Conservation (phyloP, 2,113 vertebrate genomes). For the Isurus oxyrinchus region DNA sequence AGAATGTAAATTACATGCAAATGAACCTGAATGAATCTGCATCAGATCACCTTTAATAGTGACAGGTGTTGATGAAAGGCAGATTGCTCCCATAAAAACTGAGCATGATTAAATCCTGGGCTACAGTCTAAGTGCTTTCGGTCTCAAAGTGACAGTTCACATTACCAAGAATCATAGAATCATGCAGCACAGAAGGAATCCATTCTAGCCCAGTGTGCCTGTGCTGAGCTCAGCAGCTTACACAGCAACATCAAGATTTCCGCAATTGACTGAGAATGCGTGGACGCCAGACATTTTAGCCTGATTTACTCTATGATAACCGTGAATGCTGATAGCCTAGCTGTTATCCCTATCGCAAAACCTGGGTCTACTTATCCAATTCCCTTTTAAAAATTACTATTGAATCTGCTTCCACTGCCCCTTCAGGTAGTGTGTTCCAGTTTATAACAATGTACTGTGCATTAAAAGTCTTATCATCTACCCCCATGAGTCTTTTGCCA, state of each 20-base stretch:
- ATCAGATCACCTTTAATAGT: background rate
- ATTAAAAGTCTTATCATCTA: background rate
- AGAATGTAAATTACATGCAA: slow-evolving; percentile 5
- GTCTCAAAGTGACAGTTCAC: background rate
- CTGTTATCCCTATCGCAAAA: background rate
- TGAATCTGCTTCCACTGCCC: background rate
- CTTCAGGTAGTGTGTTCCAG: background rate
- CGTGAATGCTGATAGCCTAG: background rate
- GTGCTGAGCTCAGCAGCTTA: background rate
- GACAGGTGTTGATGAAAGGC: background rate
- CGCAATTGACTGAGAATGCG: background rate
- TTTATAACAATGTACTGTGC: background rate
- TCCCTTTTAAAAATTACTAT: background rate
- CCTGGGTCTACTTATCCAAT: background rate
- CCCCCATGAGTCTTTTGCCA: background rate
- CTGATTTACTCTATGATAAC: background rate
- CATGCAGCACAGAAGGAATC: background rate
- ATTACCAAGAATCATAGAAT: background rate
- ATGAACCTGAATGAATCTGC: background rate
- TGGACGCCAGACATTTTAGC: background rate
- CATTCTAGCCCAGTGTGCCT: background rate
- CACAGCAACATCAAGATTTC: background rate
- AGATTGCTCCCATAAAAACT: background rate
- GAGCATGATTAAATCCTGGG: background rate
- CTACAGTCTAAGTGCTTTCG: background rate